phyloP scores from a whole-genome alignment of 2,797 vertebrate genomes.

The Peromyscus aztecus region DNA sequence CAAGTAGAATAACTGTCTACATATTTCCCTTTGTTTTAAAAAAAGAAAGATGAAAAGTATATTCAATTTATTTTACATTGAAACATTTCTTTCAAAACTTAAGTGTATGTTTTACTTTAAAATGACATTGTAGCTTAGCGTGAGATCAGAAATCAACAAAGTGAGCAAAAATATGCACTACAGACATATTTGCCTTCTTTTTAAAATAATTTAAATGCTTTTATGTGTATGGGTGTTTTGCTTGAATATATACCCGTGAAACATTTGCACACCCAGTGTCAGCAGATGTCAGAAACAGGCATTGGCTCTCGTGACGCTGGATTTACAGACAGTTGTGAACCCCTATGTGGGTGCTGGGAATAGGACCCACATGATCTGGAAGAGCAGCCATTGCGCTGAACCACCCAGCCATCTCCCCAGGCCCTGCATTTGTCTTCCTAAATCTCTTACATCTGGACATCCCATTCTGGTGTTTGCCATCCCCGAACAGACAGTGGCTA shows the following conservation, averaged over 20 bases:
- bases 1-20: not conserved
- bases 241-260: not conserved
- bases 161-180: not conserved
- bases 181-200: not conserved
- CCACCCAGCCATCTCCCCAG: not conserved
- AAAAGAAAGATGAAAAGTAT: not conserved
- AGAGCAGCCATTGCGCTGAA: not conserved
- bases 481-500: not conserved
- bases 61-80: slow-evolving; percentile 9
- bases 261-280: not conserved
- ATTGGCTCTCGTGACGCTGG: not conserved
- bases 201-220: not conserved
- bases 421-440: not conserved
- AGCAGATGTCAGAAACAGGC: not conserved
- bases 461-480: not conserved
- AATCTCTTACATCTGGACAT: slow-evolving; percentile 8
- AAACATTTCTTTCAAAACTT: not conserved
- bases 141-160: slow-evolving; percentile 34
- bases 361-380: not conserved
- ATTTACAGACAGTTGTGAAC: not conserved
- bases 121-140: slow-evolving; percentile 44
- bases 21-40: not conserved
- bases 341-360: not conserved
- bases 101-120: slow-evolving; percentile 18
- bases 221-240: not conserved